Percentiles rank a stretch among this genome's conserved stretches.
Conservation (phyloP, 2,113 vertebrate genomes). For the Rhizomys pruinosus region DNA sequence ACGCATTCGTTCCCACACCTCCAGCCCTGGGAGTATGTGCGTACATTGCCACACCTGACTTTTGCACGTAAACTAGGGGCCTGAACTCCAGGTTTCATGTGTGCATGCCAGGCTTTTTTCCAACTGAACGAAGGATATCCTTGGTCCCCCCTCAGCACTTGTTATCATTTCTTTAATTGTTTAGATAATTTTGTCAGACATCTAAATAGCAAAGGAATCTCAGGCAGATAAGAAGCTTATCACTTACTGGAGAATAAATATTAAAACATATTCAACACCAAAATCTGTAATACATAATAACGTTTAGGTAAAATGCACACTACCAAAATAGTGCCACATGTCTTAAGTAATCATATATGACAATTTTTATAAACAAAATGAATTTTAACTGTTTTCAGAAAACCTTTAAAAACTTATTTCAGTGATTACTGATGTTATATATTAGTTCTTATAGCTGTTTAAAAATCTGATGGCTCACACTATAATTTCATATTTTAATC, state of each 20-base stretch:
- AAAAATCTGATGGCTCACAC: neutral
- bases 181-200: constrained; percentile 22
- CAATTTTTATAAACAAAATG: constrained; percentile 35
- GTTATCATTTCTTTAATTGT: constrained; percentile 15
- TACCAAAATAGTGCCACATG: neutral
- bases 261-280: constrained; percentile 10
- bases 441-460: neutral
- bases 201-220: neutral
- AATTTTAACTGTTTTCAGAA: neutral
- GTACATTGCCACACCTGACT: neutral
- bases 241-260: neutral
- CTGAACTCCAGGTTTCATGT: neutral
- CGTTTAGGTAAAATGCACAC: neutral
- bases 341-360: neutral
- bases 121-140: neutral
- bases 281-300: neutral
- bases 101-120: neutral
- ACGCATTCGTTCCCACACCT: neutral
- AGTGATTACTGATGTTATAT: neutral
- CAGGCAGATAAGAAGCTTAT: neutral
- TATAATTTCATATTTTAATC: neutral
- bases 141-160: neutral
- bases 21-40: no score
- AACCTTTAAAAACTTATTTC: constrained; percentile 12
- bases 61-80: neutral